Percentiles rank a stretch among this genome's conserved stretches.
Conservation (phyloP, 1,140 invertebrate species). For the Papilio polytes region DNA sequence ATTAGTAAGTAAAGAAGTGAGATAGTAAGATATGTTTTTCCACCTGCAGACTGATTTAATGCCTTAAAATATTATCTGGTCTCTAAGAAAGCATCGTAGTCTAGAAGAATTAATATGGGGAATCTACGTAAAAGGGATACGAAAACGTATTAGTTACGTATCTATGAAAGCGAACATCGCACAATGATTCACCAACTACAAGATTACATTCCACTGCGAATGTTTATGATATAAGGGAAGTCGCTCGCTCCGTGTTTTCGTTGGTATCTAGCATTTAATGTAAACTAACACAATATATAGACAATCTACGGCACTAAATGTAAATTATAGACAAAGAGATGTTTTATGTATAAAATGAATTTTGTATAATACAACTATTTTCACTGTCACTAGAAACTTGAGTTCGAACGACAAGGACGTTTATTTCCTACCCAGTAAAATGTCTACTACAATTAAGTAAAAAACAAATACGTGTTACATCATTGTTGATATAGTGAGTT, state of each 20-base stretch:
- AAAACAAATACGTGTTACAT: no score
- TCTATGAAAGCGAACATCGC: neutral
- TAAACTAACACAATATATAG: slow-evolving; percentile 15
- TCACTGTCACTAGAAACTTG: neutral
- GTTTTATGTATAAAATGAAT: neutral
- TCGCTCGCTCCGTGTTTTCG: neutral
- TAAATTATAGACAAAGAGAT: slow-evolving; percentile 31
- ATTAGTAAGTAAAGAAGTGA: no score
- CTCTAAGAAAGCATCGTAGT: no score
- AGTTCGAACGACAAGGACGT: neutral
- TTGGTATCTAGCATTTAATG: slow-evolving; percentile 19
- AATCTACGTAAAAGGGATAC: neutral
- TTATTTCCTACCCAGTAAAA: neutral
- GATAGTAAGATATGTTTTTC: no score
- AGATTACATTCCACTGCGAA: slow-evolving; percentile 16
- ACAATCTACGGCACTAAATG: neutral
- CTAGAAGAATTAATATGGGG: no score
- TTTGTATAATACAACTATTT: neutral
- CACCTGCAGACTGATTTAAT: no score
- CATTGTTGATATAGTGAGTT: no score
- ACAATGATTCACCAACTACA: neutral
- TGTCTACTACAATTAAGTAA: no score
- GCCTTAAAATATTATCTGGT: no score
- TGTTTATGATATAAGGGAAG: slow-evolving; percentile 24
- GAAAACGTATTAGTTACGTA: neutral